Conservation (phyloP, 92 coral and sea anemone species). For the Virgularia gustaviana region DNA sequence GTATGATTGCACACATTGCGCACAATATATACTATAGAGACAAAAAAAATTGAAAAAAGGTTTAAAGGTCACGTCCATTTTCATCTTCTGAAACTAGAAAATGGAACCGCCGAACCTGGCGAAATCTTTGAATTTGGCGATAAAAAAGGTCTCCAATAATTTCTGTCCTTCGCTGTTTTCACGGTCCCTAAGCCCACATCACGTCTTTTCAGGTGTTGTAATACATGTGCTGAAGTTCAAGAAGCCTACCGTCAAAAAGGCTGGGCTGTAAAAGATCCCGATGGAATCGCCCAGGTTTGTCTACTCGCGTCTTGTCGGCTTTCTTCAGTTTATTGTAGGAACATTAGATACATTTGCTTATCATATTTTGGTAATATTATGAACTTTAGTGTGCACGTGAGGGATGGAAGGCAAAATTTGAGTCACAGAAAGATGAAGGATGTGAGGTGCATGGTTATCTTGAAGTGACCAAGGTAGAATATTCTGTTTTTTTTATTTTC, state of each 20-base stretch:
- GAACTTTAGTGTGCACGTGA: conserved; percentile 76
- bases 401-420: conserved; percentile 95
- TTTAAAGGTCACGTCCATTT: background rate
- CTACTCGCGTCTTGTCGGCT: background rate
- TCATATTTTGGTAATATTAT: background rate
- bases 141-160: too few relatives aligned
- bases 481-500: background rate
- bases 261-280: conserved; percentile 84
- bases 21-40: too few relatives aligned
- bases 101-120: too few relatives aligned
- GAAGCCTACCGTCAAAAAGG: conserved; percentile 92
- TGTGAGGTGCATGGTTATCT: conserved; percentile 84
- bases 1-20: too few relatives aligned
- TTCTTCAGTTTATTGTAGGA: background rate
- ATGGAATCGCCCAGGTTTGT: conserved; percentile 73
- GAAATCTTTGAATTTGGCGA: too few relatives aligned
- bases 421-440: conserved; percentile 88
- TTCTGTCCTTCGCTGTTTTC: too few relatives aligned
- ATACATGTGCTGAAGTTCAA: conserved; percentile 90
- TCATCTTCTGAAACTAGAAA: too few relatives aligned
- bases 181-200: too few relatives aligned
- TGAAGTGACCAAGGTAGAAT: conserved; percentile 93
- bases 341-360: background rate
- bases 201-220: conserved; percentile 71
- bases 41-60: background rate